phyloP scores from a whole-genome alignment of 2,888 invertebrate genomes.

The Holacanthella duospinosa region DNA sequence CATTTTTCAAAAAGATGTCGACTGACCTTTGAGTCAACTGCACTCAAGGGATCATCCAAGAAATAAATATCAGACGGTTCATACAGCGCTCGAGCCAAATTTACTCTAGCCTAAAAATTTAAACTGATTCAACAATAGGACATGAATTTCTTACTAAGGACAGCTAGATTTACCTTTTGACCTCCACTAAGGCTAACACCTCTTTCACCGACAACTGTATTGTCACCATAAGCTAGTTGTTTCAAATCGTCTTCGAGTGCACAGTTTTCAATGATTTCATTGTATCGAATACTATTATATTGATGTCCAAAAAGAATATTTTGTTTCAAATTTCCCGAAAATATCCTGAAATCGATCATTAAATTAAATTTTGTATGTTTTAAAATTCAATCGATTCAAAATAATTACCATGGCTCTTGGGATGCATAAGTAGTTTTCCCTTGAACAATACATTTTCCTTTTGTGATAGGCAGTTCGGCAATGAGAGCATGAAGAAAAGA shows the following conservation, averaged over 20 bases:
- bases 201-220: constrained; percentile 27
- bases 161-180: not conserved
- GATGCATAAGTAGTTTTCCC: constrained; percentile 43
- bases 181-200: constrained; percentile 16
- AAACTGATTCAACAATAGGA: not conserved
- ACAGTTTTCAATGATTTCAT: constrained; percentile 42
- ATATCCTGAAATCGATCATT: constrained; percentile 57
- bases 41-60: constrained; percentile 47
- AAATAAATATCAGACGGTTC: constrained; percentile 41
- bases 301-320: constrained; percentile 82
- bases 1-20: constrained; percentile 8
- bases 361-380: not conserved
- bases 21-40: constrained; percentile 43
- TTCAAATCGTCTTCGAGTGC: constrained; percentile 40
- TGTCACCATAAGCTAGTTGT: constrained; percentile 23
- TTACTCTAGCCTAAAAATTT: constrained; percentile 45
- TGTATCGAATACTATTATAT: constrained; percentile 44
- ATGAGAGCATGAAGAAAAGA: constrained; percentile 40
- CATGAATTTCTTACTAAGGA: not conserved
- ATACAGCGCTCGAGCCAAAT: constrained; percentile 38
- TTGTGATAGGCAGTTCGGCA: constrained; percentile 43
- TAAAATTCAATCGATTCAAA: not conserved
- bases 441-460: constrained; percentile 40
- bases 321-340: constrained; percentile 67
- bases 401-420: constrained; percentile 34